Evolutionary conservation across 2,797 vertebrate species (phyloP).

Genomic region (Steatocranus sp.): DNA sequence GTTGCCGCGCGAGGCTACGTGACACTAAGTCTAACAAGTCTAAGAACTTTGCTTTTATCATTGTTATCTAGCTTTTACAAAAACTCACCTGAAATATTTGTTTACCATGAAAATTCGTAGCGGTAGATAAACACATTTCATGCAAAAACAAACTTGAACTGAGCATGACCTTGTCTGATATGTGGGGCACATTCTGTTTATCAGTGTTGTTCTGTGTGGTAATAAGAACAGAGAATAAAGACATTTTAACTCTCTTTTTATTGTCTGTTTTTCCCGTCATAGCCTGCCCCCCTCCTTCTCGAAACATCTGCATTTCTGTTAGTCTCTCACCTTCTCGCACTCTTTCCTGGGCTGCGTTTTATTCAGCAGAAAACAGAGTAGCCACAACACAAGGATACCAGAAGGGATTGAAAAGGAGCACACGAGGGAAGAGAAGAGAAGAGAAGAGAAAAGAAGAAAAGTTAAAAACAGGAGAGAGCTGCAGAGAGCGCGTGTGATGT

Average conservation of each 20-base stretch:
- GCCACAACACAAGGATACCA: constrained; percentile 50
- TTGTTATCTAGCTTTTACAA: not conserved
- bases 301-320: not conserved
- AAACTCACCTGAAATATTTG: not conserved
- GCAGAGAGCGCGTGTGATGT: constrained; percentile 51
- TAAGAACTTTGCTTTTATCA: not conserved
- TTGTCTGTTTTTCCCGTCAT: not conserved
- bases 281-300: rapidly evolving
- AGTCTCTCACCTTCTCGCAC: not conserved
- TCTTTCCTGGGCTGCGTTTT: constrained; percentile 11
- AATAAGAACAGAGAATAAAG: not conserved
- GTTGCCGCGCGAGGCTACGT: not conserved
- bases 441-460: not conserved
- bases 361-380: constrained; percentile 41
- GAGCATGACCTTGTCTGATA: not conserved
- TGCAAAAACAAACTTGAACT: not conserved
- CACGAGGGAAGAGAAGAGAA: not conserved
- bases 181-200: not conserved
- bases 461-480: constrained; percentile 41
- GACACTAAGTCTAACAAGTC: not conserved
- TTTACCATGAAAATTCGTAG: not conserved
- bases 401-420: not conserved
- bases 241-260: not conserved
- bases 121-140: not conserved
- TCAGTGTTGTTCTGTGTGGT: not conserved